Conservation (phyloP, 2,113 vertebrate species). For the Strix aluco region DNA sequence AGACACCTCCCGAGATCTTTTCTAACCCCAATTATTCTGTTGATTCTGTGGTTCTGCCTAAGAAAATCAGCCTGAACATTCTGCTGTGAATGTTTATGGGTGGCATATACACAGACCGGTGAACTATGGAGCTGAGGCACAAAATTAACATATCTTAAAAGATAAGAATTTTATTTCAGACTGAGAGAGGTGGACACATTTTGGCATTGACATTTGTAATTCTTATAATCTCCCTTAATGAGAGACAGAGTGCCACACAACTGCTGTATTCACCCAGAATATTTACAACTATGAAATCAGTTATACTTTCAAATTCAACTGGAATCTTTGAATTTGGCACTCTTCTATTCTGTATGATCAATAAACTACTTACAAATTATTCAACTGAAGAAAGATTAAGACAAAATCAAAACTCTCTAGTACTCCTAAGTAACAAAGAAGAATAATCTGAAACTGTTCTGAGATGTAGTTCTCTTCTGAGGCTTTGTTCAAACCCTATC, state of each 20-base stretch:
- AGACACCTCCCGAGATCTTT: not conserved
- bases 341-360: not conserved
- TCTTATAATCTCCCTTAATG: not conserved
- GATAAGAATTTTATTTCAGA: not conserved
- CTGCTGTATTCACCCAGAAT: not conserved
- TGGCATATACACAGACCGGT: not conserved
- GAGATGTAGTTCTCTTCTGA: not conserved
- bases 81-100: not conserved
- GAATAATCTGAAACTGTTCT: not conserved
- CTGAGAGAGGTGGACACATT: not conserved
- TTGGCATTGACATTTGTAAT: not conserved
- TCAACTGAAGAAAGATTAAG: not conserved
- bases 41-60: not conserved
- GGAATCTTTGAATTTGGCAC: not conserved
- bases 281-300: not conserved
- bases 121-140: not conserved
- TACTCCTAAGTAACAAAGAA: not conserved
- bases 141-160: slow-evolving; percentile 35
- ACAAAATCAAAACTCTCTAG: not conserved
- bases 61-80: not conserved
- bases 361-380: not conserved
- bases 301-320: not conserved
- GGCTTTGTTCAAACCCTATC: not conserved
- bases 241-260: not conserved
- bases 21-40: not conserved